Conservation (phyloP, 23 tunicate species). For the Aplidium turbinatum region DNA sequence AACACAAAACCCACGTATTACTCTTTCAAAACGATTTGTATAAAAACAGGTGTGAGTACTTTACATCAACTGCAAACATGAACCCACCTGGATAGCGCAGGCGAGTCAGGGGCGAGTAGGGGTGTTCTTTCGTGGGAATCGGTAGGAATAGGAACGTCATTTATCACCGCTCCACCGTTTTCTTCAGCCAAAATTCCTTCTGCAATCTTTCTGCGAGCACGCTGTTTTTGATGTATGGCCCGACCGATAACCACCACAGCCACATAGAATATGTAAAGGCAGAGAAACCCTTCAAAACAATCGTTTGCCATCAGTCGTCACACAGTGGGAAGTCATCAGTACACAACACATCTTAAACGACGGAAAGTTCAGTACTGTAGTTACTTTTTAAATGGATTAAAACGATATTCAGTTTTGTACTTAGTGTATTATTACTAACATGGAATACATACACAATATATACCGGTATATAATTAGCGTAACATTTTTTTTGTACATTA, state of each 20-base stretch:
- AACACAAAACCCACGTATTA: too few species aligned
- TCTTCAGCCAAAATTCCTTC: background rate
- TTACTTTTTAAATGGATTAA: too few species aligned
- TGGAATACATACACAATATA: too few species aligned
- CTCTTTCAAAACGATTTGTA: background rate
- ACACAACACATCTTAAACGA: too few species aligned
- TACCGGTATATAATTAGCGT: too few species aligned
- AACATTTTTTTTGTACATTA: too few species aligned
- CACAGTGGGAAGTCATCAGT: too few species aligned
- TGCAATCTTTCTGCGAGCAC: constrained; percentile 7
- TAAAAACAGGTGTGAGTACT: background rate
- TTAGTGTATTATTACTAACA: too few species aligned
- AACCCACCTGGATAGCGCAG: too few species aligned
- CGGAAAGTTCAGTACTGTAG: too few species aligned
- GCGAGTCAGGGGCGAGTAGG: constrained; percentile 1
- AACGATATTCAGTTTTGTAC: too few species aligned
- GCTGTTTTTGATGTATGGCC: constrained; percentile 59
- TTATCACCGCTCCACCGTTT: background rate
- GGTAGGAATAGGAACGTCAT: background rate
- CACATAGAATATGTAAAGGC: constrained; percentile 61
- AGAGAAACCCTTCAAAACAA: constrained; percentile 74
- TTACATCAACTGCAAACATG: background rate
- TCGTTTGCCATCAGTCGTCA: too few species aligned
- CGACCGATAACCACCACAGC: constrained; percentile 68
- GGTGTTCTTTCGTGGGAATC: constrained; percentile 26